Evolutionary conservation across 2,888 invertebrate species (phyloP).

Genomic region (Isoperla grammatica): DNA sequence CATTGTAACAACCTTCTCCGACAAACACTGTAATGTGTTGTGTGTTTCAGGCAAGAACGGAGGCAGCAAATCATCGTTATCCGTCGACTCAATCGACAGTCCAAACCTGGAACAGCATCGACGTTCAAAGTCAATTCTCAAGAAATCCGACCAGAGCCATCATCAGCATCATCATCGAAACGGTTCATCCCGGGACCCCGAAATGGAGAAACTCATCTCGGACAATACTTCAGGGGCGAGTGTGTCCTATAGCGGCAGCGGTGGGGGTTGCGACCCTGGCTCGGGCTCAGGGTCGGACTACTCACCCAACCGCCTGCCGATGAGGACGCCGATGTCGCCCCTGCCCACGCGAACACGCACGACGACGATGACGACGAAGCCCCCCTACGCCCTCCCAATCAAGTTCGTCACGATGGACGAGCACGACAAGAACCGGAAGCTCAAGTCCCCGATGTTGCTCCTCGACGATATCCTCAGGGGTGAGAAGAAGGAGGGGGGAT

Average conservation of each 20-base stretch:
- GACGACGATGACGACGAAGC: conserved; percentile 24
- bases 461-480: conserved; percentile 45
- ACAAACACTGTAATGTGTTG: too few species aligned
- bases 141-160: conserved; percentile 62
- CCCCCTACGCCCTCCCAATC: conserved; percentile 39
- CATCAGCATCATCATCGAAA: conserved; percentile 36
- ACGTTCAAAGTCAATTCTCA: conserved; percentile 68
- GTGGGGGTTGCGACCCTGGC: conserved; percentile 37
- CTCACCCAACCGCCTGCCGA: conserved; percentile 36
- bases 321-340: conserved; percentile 19
- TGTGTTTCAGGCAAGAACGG: conserved; percentile 45
- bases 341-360: conserved; percentile 26
- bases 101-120: conserved; percentile 60
- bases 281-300: conserved; percentile 41
- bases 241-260: conserved; percentile 44
- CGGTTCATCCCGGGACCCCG: conserved; percentile 57
- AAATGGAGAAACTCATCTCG: conserved; percentile 67
- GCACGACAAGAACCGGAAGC: conserved; percentile 28
- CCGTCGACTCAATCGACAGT: conserved; percentile 64
- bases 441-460: conserved; percentile 43
- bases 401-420: conserved; percentile 42
- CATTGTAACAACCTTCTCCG: too few species aligned
- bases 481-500: conserved; percentile 43
- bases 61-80: conserved; percentile 61
- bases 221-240: conserved; percentile 56